Evolutionary conservation across 2,797 vertebrate species (phyloP).

Genomic region (Pseudochaenichthys georgianus): DNA sequence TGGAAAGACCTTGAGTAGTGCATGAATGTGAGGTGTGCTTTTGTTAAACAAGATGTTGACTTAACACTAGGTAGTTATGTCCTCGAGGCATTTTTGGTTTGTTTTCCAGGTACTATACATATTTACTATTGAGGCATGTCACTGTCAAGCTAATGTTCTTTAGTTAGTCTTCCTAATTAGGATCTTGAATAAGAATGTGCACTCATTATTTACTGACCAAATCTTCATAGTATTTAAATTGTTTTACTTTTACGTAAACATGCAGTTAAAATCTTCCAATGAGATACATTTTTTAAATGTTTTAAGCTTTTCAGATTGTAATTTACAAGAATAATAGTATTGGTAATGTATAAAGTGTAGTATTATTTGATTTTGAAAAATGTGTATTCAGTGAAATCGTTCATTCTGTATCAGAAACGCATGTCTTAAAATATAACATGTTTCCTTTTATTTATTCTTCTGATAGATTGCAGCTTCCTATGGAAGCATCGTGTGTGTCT

Average conservation of each 20-base stretch:
- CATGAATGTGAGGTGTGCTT: slow-evolving; percentile 17
- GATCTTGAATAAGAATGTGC: not conserved
- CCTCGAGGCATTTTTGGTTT: slow-evolving; percentile 13
- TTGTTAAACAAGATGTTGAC: slow-evolving; percentile 20
- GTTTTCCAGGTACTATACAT: not conserved
- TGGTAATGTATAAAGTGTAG: not conserved
- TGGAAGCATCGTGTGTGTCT: slow-evolving; percentile 92
- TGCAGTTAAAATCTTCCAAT: not conserved
- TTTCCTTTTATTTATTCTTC: slow-evolving; percentile 21
- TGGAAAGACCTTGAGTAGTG: slow-evolving; percentile 17
- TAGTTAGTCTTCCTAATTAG: slow-evolving; percentile 7
- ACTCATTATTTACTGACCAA: not conserved
- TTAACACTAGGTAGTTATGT: slow-evolving; percentile 24
- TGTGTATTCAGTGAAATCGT: not conserved
- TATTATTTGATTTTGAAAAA: not conserved
- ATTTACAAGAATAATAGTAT: not conserved
- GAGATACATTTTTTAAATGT: not conserved
- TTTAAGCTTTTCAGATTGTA: not conserved
- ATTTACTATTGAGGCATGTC: not conserved
- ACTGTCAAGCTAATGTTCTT: not conserved
- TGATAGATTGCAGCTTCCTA: slow-evolving; percentile 97
- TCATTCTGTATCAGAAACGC: not conserved
- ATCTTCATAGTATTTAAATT: not conserved
- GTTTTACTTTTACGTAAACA: not conserved
- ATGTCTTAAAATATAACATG: not conserved